Base-by-base conservation (phyloP, 2,797 vertebrate genomes). In the Catamblyrhynchus diadema region DNA sequence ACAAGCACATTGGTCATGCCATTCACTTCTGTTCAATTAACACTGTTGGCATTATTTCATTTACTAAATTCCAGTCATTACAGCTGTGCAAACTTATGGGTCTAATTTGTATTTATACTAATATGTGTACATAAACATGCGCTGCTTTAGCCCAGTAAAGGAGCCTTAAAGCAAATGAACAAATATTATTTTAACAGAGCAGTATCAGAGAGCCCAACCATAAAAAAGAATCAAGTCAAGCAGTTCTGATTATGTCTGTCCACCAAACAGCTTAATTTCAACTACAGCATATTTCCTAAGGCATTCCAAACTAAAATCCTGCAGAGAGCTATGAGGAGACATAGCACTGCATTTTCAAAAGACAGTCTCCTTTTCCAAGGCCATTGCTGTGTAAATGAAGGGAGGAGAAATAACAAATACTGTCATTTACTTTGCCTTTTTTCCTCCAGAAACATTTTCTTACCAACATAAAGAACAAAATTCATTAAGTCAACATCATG, bases 81-180 rank as follows among this genome's bases (percentile, higher is more conserved):
- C 95, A 95, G 95, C 93, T 96, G 94, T 88, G 72, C 80, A 94
- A 97, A 96, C 91, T 91, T 81, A 86, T 12, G 62, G 48, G 54
- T 53, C 81, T 85, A 66, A 90, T 96, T 95, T 72, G 71, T 90
- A 94, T 94, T 93, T 92, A 88, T 94, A 83, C 15, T 88, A 65
- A 81, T 89, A 89, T 13, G 66, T 66, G 37, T 84, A 84, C 47
- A 94, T 86, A 93, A 96, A 94, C 66, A 66, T 75, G 64, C 28
- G 14, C 70, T 92, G 77, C 70, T 81, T 86, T 32, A 75, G 62
- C 73, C 60, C 75, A 21, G 65, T 64, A 87, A 82, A 87, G 81
- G 22, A 90, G 70, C 54, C 89, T 91, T 79, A 94, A 91, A 94
- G 85, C 73, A 83, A 95, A 91, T 42, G 48, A 93, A 93, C 45